These are phyloP conservation scores for Porites rus DNA, from an alignment of 92 coral and sea anemone species.

Conservation along the genomic window DNA sequence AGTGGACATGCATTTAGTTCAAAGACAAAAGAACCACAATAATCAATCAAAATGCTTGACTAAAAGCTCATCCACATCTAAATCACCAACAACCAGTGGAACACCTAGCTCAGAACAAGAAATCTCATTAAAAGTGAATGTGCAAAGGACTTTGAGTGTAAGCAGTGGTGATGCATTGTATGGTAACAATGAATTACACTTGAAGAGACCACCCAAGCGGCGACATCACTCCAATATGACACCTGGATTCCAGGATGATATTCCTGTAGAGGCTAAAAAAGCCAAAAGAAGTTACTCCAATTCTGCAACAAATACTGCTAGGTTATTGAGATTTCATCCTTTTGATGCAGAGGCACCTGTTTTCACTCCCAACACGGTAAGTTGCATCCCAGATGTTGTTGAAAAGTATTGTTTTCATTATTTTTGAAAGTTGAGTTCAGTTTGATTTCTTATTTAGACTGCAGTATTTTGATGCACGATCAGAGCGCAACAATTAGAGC, in stretches of 20 bases:
- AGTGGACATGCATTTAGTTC: background rate
- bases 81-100: background rate
- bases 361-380: slow-evolving; percentile 76
- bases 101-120: background rate
- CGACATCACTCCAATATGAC: slow-evolving; percentile 66
- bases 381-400: background rate
- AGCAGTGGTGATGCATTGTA: slow-evolving; percentile 22
- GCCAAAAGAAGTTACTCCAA: slow-evolving; percentile 1
- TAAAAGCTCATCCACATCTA: background rate
- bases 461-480: too few relatives aligned
- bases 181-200: background rate
- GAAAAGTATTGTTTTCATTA: background rate
- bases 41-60: background rate
- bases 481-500: too few relatives aligned
- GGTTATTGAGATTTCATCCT: slow-evolving; percentile 2
- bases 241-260: slow-evolving; percentile 54
- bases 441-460: too few relatives aligned
- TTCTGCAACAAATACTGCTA: background rate
- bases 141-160: slow-evolving; percentile 28
- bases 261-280: slow-evolving; percentile 4
- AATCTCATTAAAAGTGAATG: background rate
- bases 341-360: slow-evolving; percentile 32
- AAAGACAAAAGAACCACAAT: background rate
- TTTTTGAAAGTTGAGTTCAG: too few relatives aligned
- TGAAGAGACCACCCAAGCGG: slow-evolving; percentile 47